Evolutionary conservation across 2,888 invertebrate species (phyloP), one percentile per base, ranked within the genome.

Genomic region (Eupithecia subfuscata): DNA sequence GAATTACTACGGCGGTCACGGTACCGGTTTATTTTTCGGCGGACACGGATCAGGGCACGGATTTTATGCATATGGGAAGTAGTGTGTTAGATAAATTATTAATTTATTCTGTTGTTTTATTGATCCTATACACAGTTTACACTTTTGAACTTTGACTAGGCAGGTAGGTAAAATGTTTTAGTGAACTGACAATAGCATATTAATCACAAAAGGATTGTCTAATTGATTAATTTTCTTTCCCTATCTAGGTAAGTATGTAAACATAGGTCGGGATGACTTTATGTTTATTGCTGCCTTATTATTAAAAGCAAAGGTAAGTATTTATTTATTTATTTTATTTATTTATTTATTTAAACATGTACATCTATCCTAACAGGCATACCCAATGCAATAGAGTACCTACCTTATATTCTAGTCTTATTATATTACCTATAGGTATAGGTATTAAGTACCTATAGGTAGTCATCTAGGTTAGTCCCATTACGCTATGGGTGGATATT

Each of bases 31-130:
- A 78, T 88, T 88, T 37, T 92, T 90, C 25, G 94, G 94, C 0
- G 94, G 94, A 0, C 93, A 93, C 16, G 94, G 94, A 0, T 90
- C 93, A 1, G 94, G 94, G 0, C 94, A 94, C 70, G 94, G 94
- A 0, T 94, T 90, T 81, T 93, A 92, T 79, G 85, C 91, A 45
- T 92, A 90, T 78, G 92, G 92, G 75, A 89, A 87, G 80, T 79
- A 77, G 70, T 60, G 12, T 25, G 6, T 60, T 37, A 37, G 16
- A 40, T 60, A 60, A 60, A 40, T 12, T 22, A n/a, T 12, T 52
- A n/a, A 52, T 14, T 69, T 22, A 22, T 67, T 68, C 22, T 14
- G 43, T 22, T 68, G 68, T 68, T 68, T 68, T 68, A 68, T 68
- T 68, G 52, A 11, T 56, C 52, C 4, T 8, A n/a, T n/a, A n/a